Percentiles rank a stretch among this genome's conserved stretches.
Conservation (phyloP, 2,797 vertebrate genomes). For the Sebastes reedi region DNA sequence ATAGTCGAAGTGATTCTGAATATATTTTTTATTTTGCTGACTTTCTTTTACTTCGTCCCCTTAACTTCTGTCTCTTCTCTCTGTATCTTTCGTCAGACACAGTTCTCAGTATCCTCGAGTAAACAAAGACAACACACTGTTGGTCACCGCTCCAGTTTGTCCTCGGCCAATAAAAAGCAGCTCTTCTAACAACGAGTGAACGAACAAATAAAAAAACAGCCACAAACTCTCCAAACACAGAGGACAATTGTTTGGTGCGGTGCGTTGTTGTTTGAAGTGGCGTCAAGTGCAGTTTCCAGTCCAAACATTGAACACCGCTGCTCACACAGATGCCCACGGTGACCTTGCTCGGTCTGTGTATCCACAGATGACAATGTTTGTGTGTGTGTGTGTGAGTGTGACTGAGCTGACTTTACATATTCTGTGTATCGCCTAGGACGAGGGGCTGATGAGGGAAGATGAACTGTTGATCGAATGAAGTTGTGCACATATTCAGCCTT, state of each 20-base stretch:
- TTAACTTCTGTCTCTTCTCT: neutral
- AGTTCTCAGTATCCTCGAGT: neutral
- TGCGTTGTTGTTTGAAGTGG: conserved; percentile 68
- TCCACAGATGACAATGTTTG: conserved; percentile 5
- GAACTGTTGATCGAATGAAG: neutral
- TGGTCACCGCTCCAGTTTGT: conserved; percentile 32
- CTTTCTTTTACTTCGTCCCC: neutral
- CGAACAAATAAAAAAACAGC: conserved; percentile 34
- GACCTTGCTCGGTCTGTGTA: conserved; percentile 62
- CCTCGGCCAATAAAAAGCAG: conserved; percentile 29
- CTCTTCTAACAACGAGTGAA: conserved; percentile 33
- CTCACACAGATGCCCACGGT: conserved; percentile 60
- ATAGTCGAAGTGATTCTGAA: neutral
- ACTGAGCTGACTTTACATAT: neutral
- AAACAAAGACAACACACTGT: conserved; percentile 10
- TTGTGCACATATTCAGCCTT: neutral
- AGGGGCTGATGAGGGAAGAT: neutral
- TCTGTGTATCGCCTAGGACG: conserved; percentile 1
- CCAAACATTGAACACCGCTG: conserved; percentile 66
- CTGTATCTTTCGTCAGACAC: neutral
- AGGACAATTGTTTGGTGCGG: conserved; percentile 43
- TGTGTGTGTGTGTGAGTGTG: neutral
- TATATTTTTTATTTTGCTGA: neutral
- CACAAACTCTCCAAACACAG: conserved; percentile 31
- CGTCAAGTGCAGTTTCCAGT: conserved; percentile 42